Percentiles rank a stretch among this genome's conserved stretches.
phyloP scores from a whole-genome alignment of 2,888 invertebrate species.

The Chrysolina oricalcia region DNA sequence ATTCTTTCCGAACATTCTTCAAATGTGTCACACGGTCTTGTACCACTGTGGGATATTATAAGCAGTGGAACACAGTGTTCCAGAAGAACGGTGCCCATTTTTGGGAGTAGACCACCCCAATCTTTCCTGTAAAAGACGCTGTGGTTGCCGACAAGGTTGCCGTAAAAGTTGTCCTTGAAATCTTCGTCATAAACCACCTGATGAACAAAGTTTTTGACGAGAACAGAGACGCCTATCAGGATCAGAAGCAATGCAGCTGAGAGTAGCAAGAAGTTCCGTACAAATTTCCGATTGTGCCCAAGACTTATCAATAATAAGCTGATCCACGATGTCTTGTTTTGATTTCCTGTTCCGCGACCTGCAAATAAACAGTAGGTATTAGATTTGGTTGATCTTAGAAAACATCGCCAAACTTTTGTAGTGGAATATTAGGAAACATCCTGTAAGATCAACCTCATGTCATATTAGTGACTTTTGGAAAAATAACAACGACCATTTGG shows the following conservation, averaged over 20 bases:
- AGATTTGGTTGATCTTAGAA: too few species aligned
- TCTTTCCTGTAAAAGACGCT: conserved; percentile 58
- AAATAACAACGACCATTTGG: too few species aligned
- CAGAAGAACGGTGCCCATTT: conserved; percentile 60
- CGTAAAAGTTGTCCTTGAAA: conserved; percentile 35
- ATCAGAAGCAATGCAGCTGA: conserved; percentile 21
- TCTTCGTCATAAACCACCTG: conserved; percentile 2
- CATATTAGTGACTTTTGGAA: too few species aligned
- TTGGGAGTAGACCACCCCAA: conserved; percentile 71
- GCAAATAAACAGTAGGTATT: neutral
- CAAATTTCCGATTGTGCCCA: conserved; percentile 2
- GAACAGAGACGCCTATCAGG: conserved; percentile 7
- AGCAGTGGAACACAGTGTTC: conserved; percentile 70
- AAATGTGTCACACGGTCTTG: conserved; percentile 69
- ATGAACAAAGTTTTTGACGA: conserved; percentile 4
- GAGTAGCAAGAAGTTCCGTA: conserved; percentile 16
- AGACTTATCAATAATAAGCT: neutral
- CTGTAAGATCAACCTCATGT: too few species aligned
- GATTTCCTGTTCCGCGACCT: neutral
- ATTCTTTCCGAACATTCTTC: conserved; percentile 72
- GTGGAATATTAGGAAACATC: too few species aligned
- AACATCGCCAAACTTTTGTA: too few species aligned
- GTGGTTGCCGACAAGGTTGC: conserved; percentile 40
- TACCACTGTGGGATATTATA: conserved; percentile 72
- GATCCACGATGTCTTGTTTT: conserved; percentile 5